Base-by-base conservation (phyloP, 1,140 invertebrate species). In the Capitella teleta region DNA sequence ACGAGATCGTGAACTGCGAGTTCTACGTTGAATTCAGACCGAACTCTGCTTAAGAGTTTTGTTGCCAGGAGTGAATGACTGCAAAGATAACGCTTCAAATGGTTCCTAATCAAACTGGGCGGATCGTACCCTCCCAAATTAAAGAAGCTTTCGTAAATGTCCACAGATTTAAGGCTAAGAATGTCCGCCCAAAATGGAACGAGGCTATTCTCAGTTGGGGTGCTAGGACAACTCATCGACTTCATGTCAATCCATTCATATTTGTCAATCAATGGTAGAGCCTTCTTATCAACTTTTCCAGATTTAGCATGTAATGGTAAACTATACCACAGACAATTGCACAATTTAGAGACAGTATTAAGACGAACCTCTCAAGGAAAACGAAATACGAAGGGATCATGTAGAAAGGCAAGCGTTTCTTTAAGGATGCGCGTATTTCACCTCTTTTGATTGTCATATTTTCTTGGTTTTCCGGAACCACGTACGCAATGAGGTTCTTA, bases 301-400 rank as follows among this genome's bases (percentile, higher is more conserved):
- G 69, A 68, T 5, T 70, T 60, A 19, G 66, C 56, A n/a, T 74
- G 55, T 0, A 74, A 58, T 5, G 73, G 73, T 28, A 75, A 63
- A 38, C 71, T 74, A 24, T n/a, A n/a, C n/a, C n/a, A n/a, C n/a
- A n/a, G n/a, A n/a, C n/a, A n/a, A n/a, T n/a, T n/a, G n/a, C n/a
- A n/a, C n/a, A n/a, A n/a, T n/a, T n/a, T n/a, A n/a, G n/a, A n/a
- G n/a, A n/a, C n/a, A n/a, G n/a, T n/a, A n/a, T n/a, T n/a, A 26
- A 25, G 12, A 34, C 14, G 54, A 51, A 73, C 69, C 62, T 69
- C 40, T 73, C 61, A 3, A 78, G 43, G 43, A 74, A 71, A 2
- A 77, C 60, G 57, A 76, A 74, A 52, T 70, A 73, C 4, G 74
- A 68, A 5, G 76, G 76, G 37, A 78, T 70, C 76, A 78, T 78